Evolutionary conservation across 2,888 invertebrate species (phyloP).

Genomic region (Siphonodentalium dalli): DNA sequence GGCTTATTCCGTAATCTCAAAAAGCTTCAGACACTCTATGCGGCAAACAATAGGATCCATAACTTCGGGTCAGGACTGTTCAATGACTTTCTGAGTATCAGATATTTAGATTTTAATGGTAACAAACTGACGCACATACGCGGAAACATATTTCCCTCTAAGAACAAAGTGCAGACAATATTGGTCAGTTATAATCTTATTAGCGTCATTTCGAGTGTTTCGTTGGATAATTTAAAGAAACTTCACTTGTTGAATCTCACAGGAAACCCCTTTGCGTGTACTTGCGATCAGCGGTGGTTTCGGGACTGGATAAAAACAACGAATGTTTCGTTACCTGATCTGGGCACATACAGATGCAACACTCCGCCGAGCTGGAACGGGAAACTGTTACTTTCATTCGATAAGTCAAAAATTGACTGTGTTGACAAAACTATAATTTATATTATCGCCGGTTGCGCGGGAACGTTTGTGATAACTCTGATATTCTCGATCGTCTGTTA

Average conservation of each 20-base stretch:
- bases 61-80: constrained; percentile 57
- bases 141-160: constrained; percentile 28
- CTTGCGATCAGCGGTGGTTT: constrained; percentile 87
- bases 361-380: constrained; percentile 38
- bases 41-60: constrained; percentile 55
- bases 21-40: constrained; percentile 41
- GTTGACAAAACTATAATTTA: constrained; percentile 25
- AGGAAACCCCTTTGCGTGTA: constrained; percentile 90
- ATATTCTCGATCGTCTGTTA: constrained; percentile 10
- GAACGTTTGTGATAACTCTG: constrained; percentile 20
- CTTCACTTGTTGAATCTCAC: constrained; percentile 72
- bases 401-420: constrained; percentile 39
- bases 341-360: constrained; percentile 34
- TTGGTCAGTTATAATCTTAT: constrained; percentile 57
- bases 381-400: constrained; percentile 34
- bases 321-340: constrained; percentile 44
- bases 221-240: constrained; percentile 72
- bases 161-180: constrained; percentile 29
- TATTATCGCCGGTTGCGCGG: constrained; percentile 24
- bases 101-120: constrained; percentile 71
- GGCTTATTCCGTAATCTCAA: constrained; percentile 34
- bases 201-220: constrained; percentile 51
- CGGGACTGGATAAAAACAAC: constrained; percentile 94
- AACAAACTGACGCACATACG: constrained; percentile 68
- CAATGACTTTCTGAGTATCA: constrained; percentile 77